Conservation (phyloP, 2,888 invertebrate species). For the Nowickia ferox region DNA sequence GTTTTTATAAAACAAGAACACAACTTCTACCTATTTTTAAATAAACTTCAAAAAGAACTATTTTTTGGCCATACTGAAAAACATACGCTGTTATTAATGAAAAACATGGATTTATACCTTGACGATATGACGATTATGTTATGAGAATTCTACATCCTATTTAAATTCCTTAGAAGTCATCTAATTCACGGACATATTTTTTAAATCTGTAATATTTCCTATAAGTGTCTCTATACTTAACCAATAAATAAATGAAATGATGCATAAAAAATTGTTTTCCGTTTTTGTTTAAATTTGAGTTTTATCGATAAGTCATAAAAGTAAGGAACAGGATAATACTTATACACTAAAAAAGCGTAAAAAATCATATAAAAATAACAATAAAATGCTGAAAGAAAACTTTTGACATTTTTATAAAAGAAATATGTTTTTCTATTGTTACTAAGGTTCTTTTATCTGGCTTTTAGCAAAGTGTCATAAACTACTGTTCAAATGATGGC, state of each 20-base stretch:
- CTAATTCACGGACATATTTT: not conserved
- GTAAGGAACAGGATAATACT: slow-evolving; percentile 18
- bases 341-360: slow-evolving; percentile 52
- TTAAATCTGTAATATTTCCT: not conserved
- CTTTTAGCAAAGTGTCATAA: slow-evolving; percentile 55
- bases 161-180: not conserved
- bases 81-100: too few species aligned
- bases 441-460: slow-evolving; percentile 13
- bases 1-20: too few species aligned
- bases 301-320: slow-evolving; percentile 63
- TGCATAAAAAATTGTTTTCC: slow-evolving; percentile 27
- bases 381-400: slow-evolving; percentile 62
- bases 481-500: slow-evolving; percentile 57
- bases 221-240: not conserved
- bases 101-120: too few species aligned
- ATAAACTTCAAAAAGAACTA: too few species aligned
- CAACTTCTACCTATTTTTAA: too few species aligned
- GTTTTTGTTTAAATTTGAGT: slow-evolving; percentile 11
- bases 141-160: not conserved
- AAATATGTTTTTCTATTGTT: slow-evolving; percentile 30
- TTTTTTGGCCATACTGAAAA: too few species aligned
- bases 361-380: slow-evolving; percentile 59
- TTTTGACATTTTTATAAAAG: slow-evolving; percentile 63
- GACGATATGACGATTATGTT: too few species aligned
- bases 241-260: slow-evolving; percentile 37